Conservation (phyloP, 2,797 vertebrate species). For the Dryobates pubescens region DNA sequence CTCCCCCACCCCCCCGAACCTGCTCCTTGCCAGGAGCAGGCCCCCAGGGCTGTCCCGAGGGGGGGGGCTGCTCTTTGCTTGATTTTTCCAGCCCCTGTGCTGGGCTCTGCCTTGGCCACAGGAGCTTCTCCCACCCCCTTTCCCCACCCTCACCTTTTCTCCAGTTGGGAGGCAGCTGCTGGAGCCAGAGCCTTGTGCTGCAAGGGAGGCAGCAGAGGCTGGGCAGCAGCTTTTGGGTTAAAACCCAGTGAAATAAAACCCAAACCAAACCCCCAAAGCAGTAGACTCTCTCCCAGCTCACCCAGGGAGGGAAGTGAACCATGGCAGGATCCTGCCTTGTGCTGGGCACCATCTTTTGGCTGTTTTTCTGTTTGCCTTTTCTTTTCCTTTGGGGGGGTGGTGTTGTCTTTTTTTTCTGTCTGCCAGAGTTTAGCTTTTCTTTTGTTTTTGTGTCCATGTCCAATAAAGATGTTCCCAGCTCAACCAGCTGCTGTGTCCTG, state of each 20-base stretch:
- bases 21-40: neutral
- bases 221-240: neutral
- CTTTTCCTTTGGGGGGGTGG: no score
- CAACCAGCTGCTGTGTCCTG: neutral
- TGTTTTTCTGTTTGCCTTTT: neutral
- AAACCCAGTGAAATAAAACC: neutral
- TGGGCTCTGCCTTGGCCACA: accelerated
- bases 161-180: neutral
- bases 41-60: neutral
- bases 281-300: neutral
- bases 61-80: accelerated
- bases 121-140: neutral
- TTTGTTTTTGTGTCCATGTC: neutral
- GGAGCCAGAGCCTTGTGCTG: neutral
- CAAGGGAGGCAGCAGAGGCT: neutral
- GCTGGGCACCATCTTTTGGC: constrained; percentile 1
- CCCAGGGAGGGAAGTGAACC: neutral
- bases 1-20: no score
- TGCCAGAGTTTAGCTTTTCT: neutral
- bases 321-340: neutral
- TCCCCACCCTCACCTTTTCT: neutral
- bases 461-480: constrained; percentile 36
- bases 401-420: no score
- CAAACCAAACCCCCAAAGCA: neutral
- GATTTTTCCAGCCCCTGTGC: neutral